Evolutionary conservation across 2,888 invertebrate species (phyloP), one percentile per base, ranked within the genome.

Genomic region (Chaitophorus viminalis): DNA sequence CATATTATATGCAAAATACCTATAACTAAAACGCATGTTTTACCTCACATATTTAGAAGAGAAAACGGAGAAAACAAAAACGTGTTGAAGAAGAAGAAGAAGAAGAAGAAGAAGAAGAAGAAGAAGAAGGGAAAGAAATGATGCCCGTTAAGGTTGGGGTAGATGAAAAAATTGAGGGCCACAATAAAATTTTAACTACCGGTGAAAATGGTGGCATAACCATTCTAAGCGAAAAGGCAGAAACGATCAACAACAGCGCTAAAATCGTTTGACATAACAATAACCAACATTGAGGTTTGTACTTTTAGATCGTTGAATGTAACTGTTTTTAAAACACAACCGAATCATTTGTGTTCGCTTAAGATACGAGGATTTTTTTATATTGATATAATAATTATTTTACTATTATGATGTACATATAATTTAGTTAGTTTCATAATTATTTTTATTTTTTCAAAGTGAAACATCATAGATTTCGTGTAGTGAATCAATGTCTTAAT

Each of bases 101-200:
- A 29, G 74, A 39, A 81, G 72, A 87, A 14, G 74, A 87, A 65
- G 81, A 87, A 29, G 74, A 87, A 29, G 74, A 39, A 81, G 72
- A 87, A 14, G 74, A 87, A 65, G 81, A 87, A 29, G 74, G 60
- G 21, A 87, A 87, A 81, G 87, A 87, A 81, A 87, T 87, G 87
- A 46, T n/a, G 25, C 87, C 81, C 31, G 60, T 87, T 8, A 87
- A 87, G 31, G 65, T 54, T 11, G 72, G 17, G 0, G 21, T 33
- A 2, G 74, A 74, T 33, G 87, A 87, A 3, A 74, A 74, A 60
- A 74, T 33, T 18, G 39, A 60, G 14, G 60, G 33, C 6, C 11
- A 14, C 11, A 74, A 74, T 11, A 87, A 81, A 81, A 39, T 81
- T 29, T 46, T 81, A 60, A 60, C 60, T 8, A 33, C 79, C 0